Evolutionary conservation across 1,140 invertebrate species (phyloP).

Genomic region (Sitodiplosis mosellana): DNA sequence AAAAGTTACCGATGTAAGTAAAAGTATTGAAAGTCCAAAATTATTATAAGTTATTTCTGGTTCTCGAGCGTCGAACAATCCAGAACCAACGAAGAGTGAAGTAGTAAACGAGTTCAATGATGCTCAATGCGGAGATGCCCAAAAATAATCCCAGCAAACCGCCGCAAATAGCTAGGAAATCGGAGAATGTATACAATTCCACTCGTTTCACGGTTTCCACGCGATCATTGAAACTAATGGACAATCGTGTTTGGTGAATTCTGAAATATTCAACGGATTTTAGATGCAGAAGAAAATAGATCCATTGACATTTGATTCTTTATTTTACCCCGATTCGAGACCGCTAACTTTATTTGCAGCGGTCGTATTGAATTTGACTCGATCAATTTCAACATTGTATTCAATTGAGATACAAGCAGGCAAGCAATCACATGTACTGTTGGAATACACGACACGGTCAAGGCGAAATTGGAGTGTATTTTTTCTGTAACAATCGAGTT

Average conservation of each 20-base stretch:
- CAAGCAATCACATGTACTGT: constrained; percentile 33
- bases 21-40: too few species aligned
- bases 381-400: constrained; percentile 38
- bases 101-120: constrained; percentile 44
- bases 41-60: too few species aligned
- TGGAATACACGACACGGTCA: constrained; percentile 13
- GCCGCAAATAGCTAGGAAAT: constrained; percentile 27
- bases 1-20: too few species aligned
- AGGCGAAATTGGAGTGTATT: constrained; percentile 20
- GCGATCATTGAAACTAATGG: constrained; percentile 33
- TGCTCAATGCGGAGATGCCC: constrained; percentile 43
- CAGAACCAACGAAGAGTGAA: constrained; percentile 21
- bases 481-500: constrained; percentile 19
- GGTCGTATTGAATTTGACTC: constrained; percentile 41
- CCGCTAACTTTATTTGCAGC: too few species aligned
- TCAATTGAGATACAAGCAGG: constrained; percentile 36
- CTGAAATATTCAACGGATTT: constrained; percentile 17
- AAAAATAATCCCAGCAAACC: constrained; percentile 34
- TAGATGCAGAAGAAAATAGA: constrained; percentile 10
- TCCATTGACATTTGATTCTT: too few species aligned
- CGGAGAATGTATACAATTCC: constrained; percentile 29
- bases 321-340: too few species aligned
- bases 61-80: neutral
- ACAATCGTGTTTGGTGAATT: constrained; percentile 21
- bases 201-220: constrained; percentile 31